Base-by-base conservation (phyloP, 2,888 invertebrate genomes). In the Seira musarum region DNA sequence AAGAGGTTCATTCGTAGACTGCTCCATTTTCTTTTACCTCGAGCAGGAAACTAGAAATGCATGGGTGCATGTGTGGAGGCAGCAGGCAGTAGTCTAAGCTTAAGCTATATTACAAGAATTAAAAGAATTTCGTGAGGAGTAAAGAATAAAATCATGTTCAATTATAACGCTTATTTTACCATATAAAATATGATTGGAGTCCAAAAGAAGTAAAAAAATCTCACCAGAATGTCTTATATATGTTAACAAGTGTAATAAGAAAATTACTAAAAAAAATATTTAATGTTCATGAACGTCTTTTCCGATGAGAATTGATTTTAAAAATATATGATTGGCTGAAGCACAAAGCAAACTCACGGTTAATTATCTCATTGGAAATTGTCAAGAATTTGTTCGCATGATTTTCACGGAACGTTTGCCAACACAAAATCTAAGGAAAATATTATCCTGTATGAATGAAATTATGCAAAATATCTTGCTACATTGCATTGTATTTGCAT, bases 281-380 rank as follows among this genome's bases (percentile, higher is more conserved):
- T 30, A 30, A 30, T 30, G n/a, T n/a, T n/a, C n/a, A n/a, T n/a
- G n/a, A n/a, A n/a, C n/a, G n/a, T n/a, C n/a, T n/a, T n/a, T n/a
- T n/a, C n/a, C n/a, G n/a, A n/a, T n/a, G n/a, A n/a, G n/a, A n/a
- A n/a, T n/a, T n/a, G n/a, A n/a, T n/a, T n/a, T n/a, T n/a, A n/a
- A n/a, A n/a, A n/a, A n/a, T n/a, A n/a, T n/a, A n/a, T n/a, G n/a
- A n/a, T n/a, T n/a, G n/a, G n/a, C n/a, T n/a, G n/a, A n/a, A n/a
- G n/a, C n/a, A n/a, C n/a, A n/a, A 30, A 30, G 61, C 71, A 66
- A 60, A 53, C 57, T 57, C 60, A 77, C 57, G 78, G 65, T 78
- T 77, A 78, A 77, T 78, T 71, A 65, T 67, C 78, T 63, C 72
- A 72, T 78, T 78, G 61, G 61, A 24, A 78, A 66, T 78, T 70